Evolutionary conservation across 1,140 invertebrate genomes (phyloP).

Genomic region (Copidosoma floridanum): DNA sequence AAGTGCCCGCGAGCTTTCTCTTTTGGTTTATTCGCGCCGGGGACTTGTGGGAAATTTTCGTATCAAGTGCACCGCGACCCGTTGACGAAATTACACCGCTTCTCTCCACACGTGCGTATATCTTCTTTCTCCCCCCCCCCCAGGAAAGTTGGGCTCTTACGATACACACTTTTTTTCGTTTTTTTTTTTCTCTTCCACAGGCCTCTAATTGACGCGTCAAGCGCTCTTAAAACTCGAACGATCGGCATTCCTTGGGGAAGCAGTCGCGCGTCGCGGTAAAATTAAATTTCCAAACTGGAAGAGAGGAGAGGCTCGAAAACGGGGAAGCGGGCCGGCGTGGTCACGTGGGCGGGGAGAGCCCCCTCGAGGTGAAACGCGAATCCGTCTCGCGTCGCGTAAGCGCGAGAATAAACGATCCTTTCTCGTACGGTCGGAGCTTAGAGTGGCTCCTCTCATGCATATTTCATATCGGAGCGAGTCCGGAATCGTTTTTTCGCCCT

Average conservation of each 20-base stretch:
- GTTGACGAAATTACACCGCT: too few relatives aligned
- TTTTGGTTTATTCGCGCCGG: neutral
- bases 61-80: too few relatives aligned
- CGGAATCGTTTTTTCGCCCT: neutral
- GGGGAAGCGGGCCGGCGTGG: neutral
- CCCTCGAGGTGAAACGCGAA: too few relatives aligned
- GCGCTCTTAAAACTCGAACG: too few relatives aligned
- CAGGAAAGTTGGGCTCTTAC: neutral
- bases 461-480: constrained; percentile 12
- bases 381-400: too few relatives aligned
- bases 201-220: too few relatives aligned
- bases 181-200: too few relatives aligned
- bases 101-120: too few relatives aligned
- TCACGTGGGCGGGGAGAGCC: neutral
- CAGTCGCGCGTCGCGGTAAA: constrained; percentile 1
- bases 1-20: constrained; percentile 11
- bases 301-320: neutral
- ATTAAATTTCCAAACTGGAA: too few relatives aligned
- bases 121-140: neutral
- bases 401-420: constrained; percentile 6
- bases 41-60: constrained; percentile 10
- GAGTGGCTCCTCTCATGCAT: neutral
- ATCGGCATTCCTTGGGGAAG: neutral
- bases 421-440: neutral
- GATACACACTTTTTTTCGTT: too few relatives aligned